Evolutionary conservation across 1,140 invertebrate genomes (phyloP).

Genomic region (Linepithema humile): DNA sequence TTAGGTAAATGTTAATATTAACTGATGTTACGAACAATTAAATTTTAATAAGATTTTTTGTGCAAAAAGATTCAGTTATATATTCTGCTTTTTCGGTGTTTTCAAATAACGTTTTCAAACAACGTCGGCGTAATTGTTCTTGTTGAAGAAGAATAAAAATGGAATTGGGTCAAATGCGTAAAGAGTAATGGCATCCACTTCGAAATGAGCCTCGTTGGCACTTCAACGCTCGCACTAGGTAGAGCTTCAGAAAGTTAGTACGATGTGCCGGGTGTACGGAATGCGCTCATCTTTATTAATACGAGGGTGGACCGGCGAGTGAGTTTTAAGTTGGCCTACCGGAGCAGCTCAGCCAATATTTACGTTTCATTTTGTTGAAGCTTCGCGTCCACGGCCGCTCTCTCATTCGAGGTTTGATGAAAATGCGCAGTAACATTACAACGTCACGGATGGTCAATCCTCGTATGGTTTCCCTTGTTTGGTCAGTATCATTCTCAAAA

Average conservation of each 20-base stretch:
- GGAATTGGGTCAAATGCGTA: not conserved
- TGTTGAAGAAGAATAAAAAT: not conserved
- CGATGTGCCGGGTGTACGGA: conserved; percentile 71
- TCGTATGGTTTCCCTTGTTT: conserved; percentile 17
- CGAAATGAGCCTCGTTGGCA: conserved; percentile 15
- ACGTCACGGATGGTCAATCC: conserved; percentile 43
- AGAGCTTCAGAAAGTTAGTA: conserved; percentile 58
- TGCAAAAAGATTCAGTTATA: not conserved
- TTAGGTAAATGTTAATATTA: no score
- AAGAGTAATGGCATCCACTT: not conserved
- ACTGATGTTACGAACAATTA: not conserved
- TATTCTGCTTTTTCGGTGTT: not conserved
- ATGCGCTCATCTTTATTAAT: conserved; percentile 78
- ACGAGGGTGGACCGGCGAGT: conserved; percentile 45
- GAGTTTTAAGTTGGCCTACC: conserved; percentile 73
- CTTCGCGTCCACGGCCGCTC: conserved; percentile 25
- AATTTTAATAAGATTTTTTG: not conserved
- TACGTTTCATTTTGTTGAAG: conserved; percentile 76
- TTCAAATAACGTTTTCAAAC: not conserved
- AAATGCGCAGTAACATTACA: conserved; percentile 50
- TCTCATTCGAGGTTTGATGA: conserved; percentile 64
- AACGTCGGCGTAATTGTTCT: not conserved
- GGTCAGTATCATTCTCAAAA: conserved; percentile 12
- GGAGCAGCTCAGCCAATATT: conserved; percentile 74
- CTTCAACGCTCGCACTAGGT: conserved; percentile 54